Evolutionary conservation across 2,113 vertebrate genomes (phyloP), one percentile per base, ranked within the genome.

Genomic region (Ophthalmolycus amberensis): DNA sequence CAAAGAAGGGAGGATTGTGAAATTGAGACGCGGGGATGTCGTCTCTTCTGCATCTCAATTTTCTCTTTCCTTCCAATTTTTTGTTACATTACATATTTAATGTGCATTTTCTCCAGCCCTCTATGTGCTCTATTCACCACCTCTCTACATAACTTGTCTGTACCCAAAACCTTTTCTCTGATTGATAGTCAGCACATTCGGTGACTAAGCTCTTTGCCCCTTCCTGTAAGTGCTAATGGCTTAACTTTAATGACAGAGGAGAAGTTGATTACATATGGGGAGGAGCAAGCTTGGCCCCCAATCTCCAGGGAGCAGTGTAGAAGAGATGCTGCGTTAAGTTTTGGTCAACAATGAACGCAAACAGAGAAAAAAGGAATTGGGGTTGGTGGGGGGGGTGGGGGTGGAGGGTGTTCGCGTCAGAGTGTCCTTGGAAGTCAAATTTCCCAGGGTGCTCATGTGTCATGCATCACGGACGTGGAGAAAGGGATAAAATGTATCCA

Each of bases 391-490:
- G 27, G 25, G 44, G 34, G 38, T 46, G 40, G 25, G 29, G 27
- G 25, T 25, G 25, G 25, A 25, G 48, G 10, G 52, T 14, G 52
- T 75, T 63, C 9, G 60, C 87, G 83, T 80, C 81, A 75, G 34
- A 79, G 56, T 84, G 84, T 89, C 92, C 88, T 92, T 94, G 91
- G 84, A 92, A 94, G 83, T 93, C 76, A 63, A 82, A 92, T 86
- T 92, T 92, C 89, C 88, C 89, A 87, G 71, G 89, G 87, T 92
- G 88, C 75, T 64, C 62, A 62, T 86, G 75, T 88, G 81, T 90
- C 85, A 89, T 66, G 71, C 89, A 91, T 85, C 87, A 91, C 90
- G 85, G 90, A 88, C 78, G 18, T 65, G 71, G 68, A 83, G 66
- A 80, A 83, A 67, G 69, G 59, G 75, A 83, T 73, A 68, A 79